These are phyloP conservation scores for Megalurothrips usitatus DNA, from an alignment of 2,888 invertebrate species.

Conservation along the genomic window DNA sequence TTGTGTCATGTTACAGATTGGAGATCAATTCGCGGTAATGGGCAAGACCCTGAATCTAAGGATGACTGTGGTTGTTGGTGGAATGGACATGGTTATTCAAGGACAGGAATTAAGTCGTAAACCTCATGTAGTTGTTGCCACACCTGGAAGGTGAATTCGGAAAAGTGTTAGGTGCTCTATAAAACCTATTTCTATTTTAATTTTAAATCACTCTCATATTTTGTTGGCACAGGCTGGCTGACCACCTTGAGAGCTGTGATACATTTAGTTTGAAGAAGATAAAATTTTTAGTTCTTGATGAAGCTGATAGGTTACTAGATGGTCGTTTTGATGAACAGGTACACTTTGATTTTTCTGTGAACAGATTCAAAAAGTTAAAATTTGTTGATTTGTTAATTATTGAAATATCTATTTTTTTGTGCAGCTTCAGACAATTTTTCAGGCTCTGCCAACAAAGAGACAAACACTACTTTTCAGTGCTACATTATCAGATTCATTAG, in stretches of 20 bases:
- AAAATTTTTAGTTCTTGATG: slow-evolving; percentile 88
- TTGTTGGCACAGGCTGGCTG: slow-evolving; percentile 51
- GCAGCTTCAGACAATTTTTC: slow-evolving; percentile 70
- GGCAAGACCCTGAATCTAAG: slow-evolving; percentile 83
- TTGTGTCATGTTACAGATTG: slow-evolving; percentile 57
- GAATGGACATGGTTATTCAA: slow-evolving; percentile 87
- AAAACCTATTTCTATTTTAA: not conserved
- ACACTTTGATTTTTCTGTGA: not conserved
- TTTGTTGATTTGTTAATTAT: slow-evolving; percentile 7
- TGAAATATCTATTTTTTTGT: slow-evolving; percentile 31
- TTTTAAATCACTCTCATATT: not conserved
- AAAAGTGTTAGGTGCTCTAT: not conserved
- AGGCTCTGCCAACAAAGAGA: slow-evolving; percentile 66
- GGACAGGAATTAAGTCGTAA: slow-evolving; percentile 73
- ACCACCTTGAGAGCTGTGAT: slow-evolving; percentile 83
- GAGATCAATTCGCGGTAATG: slow-evolving; percentile 88
- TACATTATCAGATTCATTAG: slow-evolving; percentile 82
- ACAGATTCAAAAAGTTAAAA: not conserved
- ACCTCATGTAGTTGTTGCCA: slow-evolving; percentile 94
- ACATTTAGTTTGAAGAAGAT: slow-evolving; percentile 74
- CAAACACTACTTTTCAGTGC: slow-evolving; percentile 93
- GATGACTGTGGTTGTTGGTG: slow-evolving; percentile 88
- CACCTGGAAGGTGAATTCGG: slow-evolving; percentile 66
- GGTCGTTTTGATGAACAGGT: slow-evolving; percentile 75
- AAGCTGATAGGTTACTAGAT: slow-evolving; percentile 84